Conservation (phyloP, 2,113 vertebrate species). For the Hemicordylus capensis region DNA sequence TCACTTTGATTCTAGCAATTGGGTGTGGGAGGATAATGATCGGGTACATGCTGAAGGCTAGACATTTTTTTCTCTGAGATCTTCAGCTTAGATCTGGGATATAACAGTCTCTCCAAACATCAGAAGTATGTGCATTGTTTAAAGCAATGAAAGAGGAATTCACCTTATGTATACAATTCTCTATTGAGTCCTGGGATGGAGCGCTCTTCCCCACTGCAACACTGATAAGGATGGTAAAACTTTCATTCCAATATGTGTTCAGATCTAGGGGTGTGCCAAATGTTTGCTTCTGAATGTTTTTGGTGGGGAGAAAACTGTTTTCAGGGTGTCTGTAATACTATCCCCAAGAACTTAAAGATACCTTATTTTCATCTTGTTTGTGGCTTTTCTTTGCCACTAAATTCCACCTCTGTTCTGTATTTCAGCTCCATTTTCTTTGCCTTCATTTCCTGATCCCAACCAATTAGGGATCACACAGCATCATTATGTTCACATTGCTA, state of each 20-base stretch:
- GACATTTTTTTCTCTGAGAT: no score
- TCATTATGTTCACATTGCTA: neutral
- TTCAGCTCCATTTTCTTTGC: neutral
- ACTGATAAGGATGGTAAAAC: no score
- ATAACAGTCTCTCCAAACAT: neutral
- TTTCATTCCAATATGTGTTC: neutral
- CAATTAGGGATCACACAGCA: neutral
- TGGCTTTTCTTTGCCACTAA: no score
- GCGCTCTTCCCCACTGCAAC: neutral
- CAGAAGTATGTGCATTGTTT: neutral
- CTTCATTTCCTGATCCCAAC: neutral
- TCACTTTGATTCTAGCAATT: neutral
- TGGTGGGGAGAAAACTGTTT: neutral
- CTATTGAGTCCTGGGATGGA: neutral
- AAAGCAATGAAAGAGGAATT: neutral
- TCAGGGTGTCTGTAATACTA: no score
- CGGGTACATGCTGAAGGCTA: neutral
- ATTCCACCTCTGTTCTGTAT: neutral
- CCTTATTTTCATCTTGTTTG: neutral
- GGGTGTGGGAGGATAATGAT: neutral
- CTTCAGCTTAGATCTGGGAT: neutral
- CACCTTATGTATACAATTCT: neutral
- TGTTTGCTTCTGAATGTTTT: neutral
- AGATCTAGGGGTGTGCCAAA: neutral
- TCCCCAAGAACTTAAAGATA: neutral